Evolutionary conservation across 2,113 vertebrate species (phyloP).

Genomic region (Leucoraja erinaceus): DNA sequence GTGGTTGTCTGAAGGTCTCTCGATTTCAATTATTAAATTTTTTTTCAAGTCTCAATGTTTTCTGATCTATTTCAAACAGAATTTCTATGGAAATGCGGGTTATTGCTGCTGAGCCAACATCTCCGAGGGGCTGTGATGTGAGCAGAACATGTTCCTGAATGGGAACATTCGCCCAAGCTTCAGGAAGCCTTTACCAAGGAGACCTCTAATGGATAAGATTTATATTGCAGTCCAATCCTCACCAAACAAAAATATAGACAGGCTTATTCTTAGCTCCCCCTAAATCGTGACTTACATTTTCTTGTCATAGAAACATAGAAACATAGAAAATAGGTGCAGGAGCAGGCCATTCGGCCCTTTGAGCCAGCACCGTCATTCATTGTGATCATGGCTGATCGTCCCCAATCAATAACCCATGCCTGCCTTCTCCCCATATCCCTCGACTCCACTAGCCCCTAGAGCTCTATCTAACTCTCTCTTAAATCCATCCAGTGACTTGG

Average conservation of each 20-base stretch:
- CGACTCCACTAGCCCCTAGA: too few relatives aligned
- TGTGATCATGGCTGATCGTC: too few relatives aligned
- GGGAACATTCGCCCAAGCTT: neutral
- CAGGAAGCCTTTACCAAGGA: neutral
- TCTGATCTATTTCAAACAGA: constrained; percentile 25
- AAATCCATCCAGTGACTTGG: too few relatives aligned
- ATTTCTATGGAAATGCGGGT: neutral
- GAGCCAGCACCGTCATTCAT: too few relatives aligned
- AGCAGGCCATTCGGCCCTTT: too few relatives aligned
- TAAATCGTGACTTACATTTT: neutral
- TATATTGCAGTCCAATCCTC: neutral
- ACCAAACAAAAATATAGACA: neutral
- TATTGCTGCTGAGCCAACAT: neutral
- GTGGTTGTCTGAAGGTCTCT: neutral
- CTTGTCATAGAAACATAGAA: neutral
- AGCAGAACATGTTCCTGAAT: neutral
- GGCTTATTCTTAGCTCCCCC: neutral
- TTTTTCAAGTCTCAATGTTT: neutral
- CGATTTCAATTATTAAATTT: neutral
- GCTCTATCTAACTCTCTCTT: too few relatives aligned
- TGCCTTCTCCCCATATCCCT: too few relatives aligned
- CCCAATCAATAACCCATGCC: too few relatives aligned
- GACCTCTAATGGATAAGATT: constrained; percentile 33
- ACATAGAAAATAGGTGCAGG: too few relatives aligned
- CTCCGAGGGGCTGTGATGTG: neutral